Percentiles rank a stretch among this genome's conserved stretches.
Evolutionary conservation across 2,888 invertebrate species (phyloP).

Genomic region (Nomada flava): DNA sequence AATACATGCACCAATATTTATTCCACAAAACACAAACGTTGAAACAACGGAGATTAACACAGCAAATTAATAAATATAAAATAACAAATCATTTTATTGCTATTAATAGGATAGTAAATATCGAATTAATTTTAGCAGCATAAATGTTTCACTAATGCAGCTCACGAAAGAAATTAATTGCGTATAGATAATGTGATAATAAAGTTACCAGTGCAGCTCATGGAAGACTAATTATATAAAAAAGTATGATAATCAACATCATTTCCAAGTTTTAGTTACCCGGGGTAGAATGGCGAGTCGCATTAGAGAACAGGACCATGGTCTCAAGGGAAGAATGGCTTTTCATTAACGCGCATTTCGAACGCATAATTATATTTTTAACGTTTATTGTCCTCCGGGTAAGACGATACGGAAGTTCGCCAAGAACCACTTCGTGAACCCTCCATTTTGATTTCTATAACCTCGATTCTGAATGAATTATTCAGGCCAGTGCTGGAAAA

Average conservation of each 20-base stretch:
- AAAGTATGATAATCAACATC: neutral
- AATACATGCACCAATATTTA: too few species aligned
- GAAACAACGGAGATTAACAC: too few species aligned
- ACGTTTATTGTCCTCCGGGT: slow-evolving; percentile 18
- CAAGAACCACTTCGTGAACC: neutral
- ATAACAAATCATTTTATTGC: too few species aligned
- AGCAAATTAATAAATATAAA: too few species aligned
- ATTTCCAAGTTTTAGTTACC: neutral
- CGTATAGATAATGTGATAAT: too few species aligned
- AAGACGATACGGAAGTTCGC: slow-evolving; percentile 19
- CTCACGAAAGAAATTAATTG: too few species aligned
- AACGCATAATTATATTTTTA: slow-evolving; percentile 38
- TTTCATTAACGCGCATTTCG: slow-evolving; percentile 21
- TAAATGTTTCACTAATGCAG: too few species aligned
- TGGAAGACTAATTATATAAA: neutral
- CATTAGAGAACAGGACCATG: neutral
- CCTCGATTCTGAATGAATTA: slow-evolving; percentile 15
- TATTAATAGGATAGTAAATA: too few species aligned
- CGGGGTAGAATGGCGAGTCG: neutral
- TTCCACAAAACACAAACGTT: too few species aligned
- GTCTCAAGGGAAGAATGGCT: slow-evolving; percentile 1
- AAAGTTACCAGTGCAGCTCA: too few species aligned
- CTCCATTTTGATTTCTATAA: slow-evolving; percentile 31
- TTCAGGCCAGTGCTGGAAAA: neutral
- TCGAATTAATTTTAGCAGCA: too few species aligned